phyloP scores from a whole-genome alignment of 2,113 vertebrate genomes.

The Agelaius tricolor region DNA sequence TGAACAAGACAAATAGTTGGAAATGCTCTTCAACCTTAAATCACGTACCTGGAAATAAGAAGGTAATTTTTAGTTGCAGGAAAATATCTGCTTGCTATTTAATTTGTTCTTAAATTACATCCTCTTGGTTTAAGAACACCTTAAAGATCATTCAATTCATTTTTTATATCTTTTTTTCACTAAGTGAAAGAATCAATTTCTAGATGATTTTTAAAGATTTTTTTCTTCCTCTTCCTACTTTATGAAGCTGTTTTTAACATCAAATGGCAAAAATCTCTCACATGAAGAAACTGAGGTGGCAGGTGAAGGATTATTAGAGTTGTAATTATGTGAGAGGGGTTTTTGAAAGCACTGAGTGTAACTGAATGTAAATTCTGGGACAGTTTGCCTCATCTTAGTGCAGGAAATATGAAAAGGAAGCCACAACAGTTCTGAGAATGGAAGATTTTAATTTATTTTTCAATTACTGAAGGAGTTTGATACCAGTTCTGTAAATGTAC shows the following conservation, averaged over 20 bases:
- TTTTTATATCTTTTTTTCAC: neutral
- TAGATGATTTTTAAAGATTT: neutral
- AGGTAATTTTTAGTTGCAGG: neutral
- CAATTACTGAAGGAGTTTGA: neutral
- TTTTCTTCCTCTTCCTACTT: neutral
- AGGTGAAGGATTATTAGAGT: neutral
- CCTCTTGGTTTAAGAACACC: neutral
- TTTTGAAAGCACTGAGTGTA: neutral
- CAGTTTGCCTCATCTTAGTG: neutral
- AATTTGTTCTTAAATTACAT: neutral
- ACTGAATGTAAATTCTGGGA: neutral
- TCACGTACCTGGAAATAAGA: neutral
- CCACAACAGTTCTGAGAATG: neutral
- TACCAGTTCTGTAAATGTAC: neutral
- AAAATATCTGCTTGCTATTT: neutral
- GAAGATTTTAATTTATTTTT: neutral
- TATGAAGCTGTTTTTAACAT: neutral
- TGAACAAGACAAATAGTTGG: neutral
- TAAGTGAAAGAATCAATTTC: neutral
- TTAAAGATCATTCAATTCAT: neutral
- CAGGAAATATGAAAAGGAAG: neutral
- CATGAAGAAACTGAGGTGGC: neutral
- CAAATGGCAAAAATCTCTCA: neutral
- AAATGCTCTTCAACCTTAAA: neutral
- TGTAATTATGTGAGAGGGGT: neutral